Conservation (phyloP, 2,113 vertebrate genomes). For the Crotalus viridis region DNA sequence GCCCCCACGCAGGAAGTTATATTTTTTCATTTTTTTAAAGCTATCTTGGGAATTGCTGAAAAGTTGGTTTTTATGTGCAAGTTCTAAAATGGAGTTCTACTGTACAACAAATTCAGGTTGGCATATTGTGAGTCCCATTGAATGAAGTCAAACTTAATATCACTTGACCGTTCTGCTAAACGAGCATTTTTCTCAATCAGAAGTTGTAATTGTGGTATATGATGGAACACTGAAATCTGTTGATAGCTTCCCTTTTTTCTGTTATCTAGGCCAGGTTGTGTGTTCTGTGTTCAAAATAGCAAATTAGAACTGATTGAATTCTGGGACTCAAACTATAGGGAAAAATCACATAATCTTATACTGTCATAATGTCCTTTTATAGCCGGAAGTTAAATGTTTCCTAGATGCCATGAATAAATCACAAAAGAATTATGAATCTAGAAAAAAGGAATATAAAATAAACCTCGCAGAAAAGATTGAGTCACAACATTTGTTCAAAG, state of each 20-base stretch:
- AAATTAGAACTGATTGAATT: not conserved
- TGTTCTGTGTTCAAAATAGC: not conserved
- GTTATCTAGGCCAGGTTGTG: not conserved
- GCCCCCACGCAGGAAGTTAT: not conserved
- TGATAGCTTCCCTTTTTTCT: not conserved
- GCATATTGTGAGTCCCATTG: not conserved
- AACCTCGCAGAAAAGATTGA: constrained; percentile 7
- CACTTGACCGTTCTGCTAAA: not conserved
- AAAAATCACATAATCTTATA: not conserved
- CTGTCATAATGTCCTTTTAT: not conserved
- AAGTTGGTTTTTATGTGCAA: not conserved
- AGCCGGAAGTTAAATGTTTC: not conserved
- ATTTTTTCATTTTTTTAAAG: not conserved
- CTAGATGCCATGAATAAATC: not conserved
- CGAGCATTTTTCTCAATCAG: not conserved
- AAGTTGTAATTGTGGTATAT: not conserved
- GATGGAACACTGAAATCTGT: not conserved
- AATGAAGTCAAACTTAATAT: not conserved
- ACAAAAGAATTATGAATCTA: not conserved
- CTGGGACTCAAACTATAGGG: not conserved
- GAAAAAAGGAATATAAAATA: not conserved
- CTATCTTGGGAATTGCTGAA: not conserved
- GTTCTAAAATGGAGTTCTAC: not conserved
- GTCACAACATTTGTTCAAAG: constrained; percentile 26
- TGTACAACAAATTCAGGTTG: not conserved